Base-by-base conservation (phyloP, 1,140 invertebrate genomes). In the Camponotus pennsylvanicus region DNA sequence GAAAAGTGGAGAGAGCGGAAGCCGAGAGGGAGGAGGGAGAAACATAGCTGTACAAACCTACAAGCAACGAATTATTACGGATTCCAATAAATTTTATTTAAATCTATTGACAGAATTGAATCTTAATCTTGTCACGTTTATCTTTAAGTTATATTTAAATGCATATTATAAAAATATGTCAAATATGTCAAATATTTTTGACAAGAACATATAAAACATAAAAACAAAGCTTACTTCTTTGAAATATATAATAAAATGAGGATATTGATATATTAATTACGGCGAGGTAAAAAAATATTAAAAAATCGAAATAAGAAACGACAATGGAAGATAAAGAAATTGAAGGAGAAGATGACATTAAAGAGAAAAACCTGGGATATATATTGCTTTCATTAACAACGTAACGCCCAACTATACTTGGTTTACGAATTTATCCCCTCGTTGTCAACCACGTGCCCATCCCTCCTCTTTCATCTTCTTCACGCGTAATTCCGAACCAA, bases 401-500 rank as follows among this genome's bases (percentile, higher is more conserved):
- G 32, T 18, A 70, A 18, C 67, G 15, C 57, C 37, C 49, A 18
- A 7, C 78, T 57, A 84, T 45, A 18, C 52, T 64, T 45, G 21
- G 61, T 6, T 57, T 21, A 21, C 61, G 32, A 67, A 42, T 73
- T 76, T 84, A 78, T 0, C 34, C 49, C 9, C 45, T 27, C 34
- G 34, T 66, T 85, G 27, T 27, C 63, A 66, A 69, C 57, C 55
- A 34, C 40, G n/a, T 18, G 9, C 18, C 5, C 32, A 27, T 76
- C 13, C 42, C 34, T 49, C 34, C 32, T 27, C 66, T n/a, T n/a
- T 27, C 21, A 40, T 9, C 77, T 34, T 37, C 37, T 21, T 63
- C 34, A 21, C 52, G 52, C 52, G 64, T 85, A 82, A 90, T 87
- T 85, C 57, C 70, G 15, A 79, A 86, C 86, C 86, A 90, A 90